Evolutionary conservation across 2,797 vertebrate species (phyloP).

Genomic region (Pterois miles): DNA sequence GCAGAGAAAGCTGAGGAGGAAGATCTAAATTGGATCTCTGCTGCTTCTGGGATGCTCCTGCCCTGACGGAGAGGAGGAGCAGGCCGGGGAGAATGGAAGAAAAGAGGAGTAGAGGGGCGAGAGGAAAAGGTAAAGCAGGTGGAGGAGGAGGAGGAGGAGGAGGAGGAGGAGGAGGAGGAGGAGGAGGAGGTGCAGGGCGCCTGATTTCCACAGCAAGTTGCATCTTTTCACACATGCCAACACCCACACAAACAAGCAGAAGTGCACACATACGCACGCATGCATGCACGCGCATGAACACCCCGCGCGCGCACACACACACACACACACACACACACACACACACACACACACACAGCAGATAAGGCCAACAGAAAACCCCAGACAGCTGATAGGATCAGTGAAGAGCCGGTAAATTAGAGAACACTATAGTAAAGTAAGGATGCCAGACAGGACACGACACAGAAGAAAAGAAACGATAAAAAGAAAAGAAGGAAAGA

Average conservation of each 20-base stretch:
- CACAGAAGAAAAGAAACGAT: not conserved
- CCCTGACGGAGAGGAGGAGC: slow-evolving; percentile 52
- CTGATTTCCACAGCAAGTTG: slow-evolving; percentile 45
- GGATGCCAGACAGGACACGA: slow-evolving; percentile 23
- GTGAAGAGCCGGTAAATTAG: slow-evolving; percentile 49
- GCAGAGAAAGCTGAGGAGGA: slow-evolving; percentile 57
- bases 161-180: slow-evolving; percentile 30
- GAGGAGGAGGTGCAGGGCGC: not conserved
- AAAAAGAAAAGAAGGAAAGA: not conserved
- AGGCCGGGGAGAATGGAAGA: slow-evolving; percentile 45
- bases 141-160: slow-evolving; percentile 25
- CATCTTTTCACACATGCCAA: slow-evolving; percentile 27
- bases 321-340: not conserved
- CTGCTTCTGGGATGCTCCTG: slow-evolving; percentile 66
- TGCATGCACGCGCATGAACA: too few relatives aligned
- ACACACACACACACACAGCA: slow-evolving; percentile 2
- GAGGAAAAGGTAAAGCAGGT: slow-evolving; percentile 49
- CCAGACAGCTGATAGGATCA: slow-evolving; percentile 54
- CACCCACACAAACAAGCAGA: not conserved
- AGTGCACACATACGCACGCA: not conserved
- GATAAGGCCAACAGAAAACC: slow-evolving; percentile 53
- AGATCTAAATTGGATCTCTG: slow-evolving; percentile 86
- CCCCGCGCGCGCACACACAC: too few relatives aligned
- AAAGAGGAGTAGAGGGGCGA: slow-evolving; percentile 24
- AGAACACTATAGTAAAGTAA: slow-evolving; percentile 15